phyloP scores from a whole-genome alignment of 2,797 vertebrate genomes.

The Enteromius trimaculatus region DNA sequence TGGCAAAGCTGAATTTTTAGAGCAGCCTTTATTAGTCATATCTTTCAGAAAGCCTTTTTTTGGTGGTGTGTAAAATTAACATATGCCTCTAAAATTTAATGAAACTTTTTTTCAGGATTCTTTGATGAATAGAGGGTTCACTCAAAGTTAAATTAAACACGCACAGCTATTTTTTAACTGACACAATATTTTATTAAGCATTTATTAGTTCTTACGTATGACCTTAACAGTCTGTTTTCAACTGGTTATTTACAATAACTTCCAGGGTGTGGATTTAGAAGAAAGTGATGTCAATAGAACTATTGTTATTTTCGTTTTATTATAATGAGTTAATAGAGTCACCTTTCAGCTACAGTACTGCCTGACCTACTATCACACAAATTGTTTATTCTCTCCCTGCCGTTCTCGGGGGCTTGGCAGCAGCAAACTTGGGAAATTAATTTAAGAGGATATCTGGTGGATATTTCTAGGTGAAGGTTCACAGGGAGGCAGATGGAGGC shows the following conservation, averaged over 20 bases:
- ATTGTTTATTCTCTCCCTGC: background rate
- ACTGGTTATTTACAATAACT: background rate
- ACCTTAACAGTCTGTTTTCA: background rate
- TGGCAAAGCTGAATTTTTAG: background rate
- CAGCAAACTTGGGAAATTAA: slow-evolving; percentile 14
- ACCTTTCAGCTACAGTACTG: background rate
- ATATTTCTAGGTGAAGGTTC: slow-evolving; percentile 50
- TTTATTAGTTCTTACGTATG: background rate
- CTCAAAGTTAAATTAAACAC: background rate
- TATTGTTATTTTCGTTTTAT: background rate
- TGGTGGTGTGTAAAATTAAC: background rate
- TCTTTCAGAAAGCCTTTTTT: background rate
- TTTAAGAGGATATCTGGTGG: slow-evolving; percentile 24
- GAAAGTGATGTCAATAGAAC: background rate
- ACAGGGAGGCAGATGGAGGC: slow-evolving; percentile 11
- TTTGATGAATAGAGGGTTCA: background rate
- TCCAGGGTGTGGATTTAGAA: slow-evolving; percentile 5
- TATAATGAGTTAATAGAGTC: background rate
- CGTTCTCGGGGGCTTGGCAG: background rate
- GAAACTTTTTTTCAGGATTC: background rate
- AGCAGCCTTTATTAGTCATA: background rate
- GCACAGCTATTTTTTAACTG: no score
- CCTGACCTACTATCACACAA: slow-evolving; percentile 7
- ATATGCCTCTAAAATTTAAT: background rate
- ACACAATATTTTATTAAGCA: background rate